These are phyloP conservation scores for Gila orcuttii DNA, from an alignment of 2,113 vertebrate species.

Conservation along the genomic window DNA sequence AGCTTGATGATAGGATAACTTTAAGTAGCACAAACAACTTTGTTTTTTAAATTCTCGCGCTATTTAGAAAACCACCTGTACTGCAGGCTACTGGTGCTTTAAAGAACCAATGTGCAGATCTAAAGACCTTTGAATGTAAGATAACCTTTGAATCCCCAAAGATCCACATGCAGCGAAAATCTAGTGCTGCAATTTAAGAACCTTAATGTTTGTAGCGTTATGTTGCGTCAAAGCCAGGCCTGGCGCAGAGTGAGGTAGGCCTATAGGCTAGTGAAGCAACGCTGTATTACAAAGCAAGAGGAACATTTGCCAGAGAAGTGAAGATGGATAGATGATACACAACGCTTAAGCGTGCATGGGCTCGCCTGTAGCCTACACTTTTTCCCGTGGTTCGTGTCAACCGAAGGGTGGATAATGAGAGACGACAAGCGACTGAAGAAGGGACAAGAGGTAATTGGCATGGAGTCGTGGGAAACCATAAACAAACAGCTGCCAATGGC, in stretches of 20 bases:
- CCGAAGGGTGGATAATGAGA: slow-evolving; percentile 75
- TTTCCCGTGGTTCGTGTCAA: slow-evolving; percentile 63
- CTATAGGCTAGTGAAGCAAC: neutral
- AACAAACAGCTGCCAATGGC: slow-evolving; percentile 81
- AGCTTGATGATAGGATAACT: neutral
- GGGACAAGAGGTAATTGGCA: slow-evolving; percentile 77
- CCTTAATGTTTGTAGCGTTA: too few relatives aligned
- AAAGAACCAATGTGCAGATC: neutral
- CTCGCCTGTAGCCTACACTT: slow-evolving; percentile 37
- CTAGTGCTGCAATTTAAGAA: neutral
- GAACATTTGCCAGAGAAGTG: neutral
- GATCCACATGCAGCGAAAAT: neutral
- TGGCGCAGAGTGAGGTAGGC: neutral
- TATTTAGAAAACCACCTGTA: neutral
- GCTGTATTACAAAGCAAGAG: neutral
- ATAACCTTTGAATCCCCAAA: neutral
- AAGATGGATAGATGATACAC: slow-evolving; percentile 22
- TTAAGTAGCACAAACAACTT: neutral
- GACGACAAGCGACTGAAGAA: slow-evolving; percentile 76
- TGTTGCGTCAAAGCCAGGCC: neutral
- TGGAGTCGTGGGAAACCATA: slow-evolving; percentile 81
- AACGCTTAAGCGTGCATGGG: slow-evolving; percentile 41
- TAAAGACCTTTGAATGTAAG: neutral
- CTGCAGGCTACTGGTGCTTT: neutral
- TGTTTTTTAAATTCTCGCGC: neutral